Conservation (phyloP, 2,888 invertebrate species). For the Eurois occulta region DNA sequence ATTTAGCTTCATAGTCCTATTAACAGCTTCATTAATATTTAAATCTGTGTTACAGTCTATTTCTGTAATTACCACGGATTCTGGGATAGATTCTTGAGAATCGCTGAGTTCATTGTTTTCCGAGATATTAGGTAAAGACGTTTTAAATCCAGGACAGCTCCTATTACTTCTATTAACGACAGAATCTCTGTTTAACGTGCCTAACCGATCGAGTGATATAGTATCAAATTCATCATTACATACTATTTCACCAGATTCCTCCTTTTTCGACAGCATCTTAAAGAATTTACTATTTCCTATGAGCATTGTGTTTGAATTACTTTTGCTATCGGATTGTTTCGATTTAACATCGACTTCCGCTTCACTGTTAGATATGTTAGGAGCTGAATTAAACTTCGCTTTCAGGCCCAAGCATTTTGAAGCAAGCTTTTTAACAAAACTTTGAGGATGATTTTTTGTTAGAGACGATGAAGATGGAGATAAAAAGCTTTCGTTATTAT, state of each 20-base stretch:
- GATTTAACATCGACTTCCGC: slow-evolving; percentile 82
- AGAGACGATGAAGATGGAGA: slow-evolving; percentile 86
- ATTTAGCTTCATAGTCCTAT: slow-evolving; percentile 75
- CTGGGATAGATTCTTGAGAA: slow-evolving; percentile 79
- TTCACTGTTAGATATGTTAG: slow-evolving; percentile 86
- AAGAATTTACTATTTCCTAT: slow-evolving; percentile 89
- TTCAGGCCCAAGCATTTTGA: slow-evolving; percentile 89
- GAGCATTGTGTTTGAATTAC: slow-evolving; percentile 80
- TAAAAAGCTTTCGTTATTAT: slow-evolving; percentile 85
- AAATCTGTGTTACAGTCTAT: slow-evolving; percentile 67
- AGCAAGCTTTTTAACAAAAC: slow-evolving; percentile 90
- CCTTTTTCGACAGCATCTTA: slow-evolving; percentile 86
- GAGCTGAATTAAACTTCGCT: slow-evolving; percentile 88
- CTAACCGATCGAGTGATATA: slow-evolving; percentile 86
- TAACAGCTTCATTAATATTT: slow-evolving; percentile 77
- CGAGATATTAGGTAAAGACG: slow-evolving; percentile 87
- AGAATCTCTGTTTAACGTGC: slow-evolving; percentile 85
- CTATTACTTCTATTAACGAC: slow-evolving; percentile 87
- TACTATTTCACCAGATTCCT: slow-evolving; percentile 85
- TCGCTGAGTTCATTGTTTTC: slow-evolving; percentile 87
- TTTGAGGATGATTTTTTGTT: slow-evolving; percentile 86
- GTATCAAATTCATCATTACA: slow-evolving; percentile 89
- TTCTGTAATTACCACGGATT: slow-evolving; percentile 76
- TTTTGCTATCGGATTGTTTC: slow-evolving; percentile 79
- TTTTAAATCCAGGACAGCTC: slow-evolving; percentile 88